Percentiles rank a stretch among this genome's conserved stretches.
These are phyloP conservation scores for Bos taurus DNA, from an alignment of 2,113 vertebrate species.

Conservation along the genomic window ARS-UCD2.0 NC_037330.1:37213501-37214000, in stretches of 20 bases:
- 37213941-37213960: neutral
- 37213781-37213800: neutral
- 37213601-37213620: neutral
- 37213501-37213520: neutral
- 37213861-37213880: neutral
- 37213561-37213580: neutral
- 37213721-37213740: neutral
- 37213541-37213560: too few species aligned
- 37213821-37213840: neutral
- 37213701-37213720: neutral
- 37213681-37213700: neutral
- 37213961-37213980: neutral
- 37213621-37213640: neutral
- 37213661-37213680: neutral
- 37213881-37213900: neutral
- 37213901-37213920: neutral
- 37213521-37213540: neutral
- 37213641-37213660: neutral
- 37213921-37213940: neutral
- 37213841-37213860: neutral
- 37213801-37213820: neutral
- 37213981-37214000: neutral
- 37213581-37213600: neutral
- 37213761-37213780: neutral
- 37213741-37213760: neutral